Evolutionary conservation across 2,888 invertebrate genomes (phyloP), one percentile per base, ranked within the genome.

Genomic region (Plutella xylostella): DNA sequence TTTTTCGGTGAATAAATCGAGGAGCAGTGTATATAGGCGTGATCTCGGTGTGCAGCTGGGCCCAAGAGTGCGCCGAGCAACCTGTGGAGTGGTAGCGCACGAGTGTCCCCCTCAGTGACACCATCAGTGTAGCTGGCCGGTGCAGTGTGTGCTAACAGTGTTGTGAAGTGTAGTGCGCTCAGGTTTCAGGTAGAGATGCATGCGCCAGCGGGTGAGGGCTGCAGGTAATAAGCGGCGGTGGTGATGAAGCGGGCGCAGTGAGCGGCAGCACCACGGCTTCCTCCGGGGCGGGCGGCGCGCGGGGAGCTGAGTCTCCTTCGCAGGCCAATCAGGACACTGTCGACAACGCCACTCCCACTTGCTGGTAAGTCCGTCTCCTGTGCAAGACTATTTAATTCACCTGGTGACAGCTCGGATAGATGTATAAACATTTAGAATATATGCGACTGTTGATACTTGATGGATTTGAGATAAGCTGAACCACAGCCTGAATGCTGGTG

Each of bases 181-280:
- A 43, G 72, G 57, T 72, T 72, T 72, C 74, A 73, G 73, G 72
- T 75, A 70, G 78, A 72, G 67, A 80, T 82, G 80, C 76, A 68
- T 74, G 68, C 72, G 61, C 51, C 57, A 56, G 75, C 76, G 73
- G 73, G 85, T 83, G 79, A 85, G 85, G 73, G 76, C 73, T 65
- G 68, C 64, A 76, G 76, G 68, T 79, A 78, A 75, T 85, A 85
- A 78, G 65, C 82, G 86, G 74, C 71, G 84, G 72, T 60, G 76
- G 74, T 84, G 85, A 76, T 77, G 85, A 86, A 86, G 86, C 84
- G 82, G 86, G 86, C 68, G 75, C 86, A 80, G 86, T 87, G 85
- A 79, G 70, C 57, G 65, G 67, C 66, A 68, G 68, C 83, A 83
- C 72, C 79, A 83, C 83, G 82, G 82, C 83, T 72, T 80, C 82